Base-by-base conservation (phyloP, 2,113 vertebrate species). In the Trogon melanurus region DNA sequence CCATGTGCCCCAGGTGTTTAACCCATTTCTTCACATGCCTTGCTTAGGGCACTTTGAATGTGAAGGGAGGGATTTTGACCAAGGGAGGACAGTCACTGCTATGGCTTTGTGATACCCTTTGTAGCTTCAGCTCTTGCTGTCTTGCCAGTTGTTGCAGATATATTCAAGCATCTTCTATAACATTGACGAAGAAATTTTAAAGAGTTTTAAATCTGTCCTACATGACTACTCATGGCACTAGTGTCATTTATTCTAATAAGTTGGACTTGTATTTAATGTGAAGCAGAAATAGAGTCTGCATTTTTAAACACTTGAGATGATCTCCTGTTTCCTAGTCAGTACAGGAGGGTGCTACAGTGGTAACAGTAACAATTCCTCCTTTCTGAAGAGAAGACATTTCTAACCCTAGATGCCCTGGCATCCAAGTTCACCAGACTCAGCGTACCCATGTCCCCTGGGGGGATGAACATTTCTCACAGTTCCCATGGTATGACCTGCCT, bases 381-480 rank as follows among this genome's bases (percentile, higher is more conserved):
- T 56, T 84, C 26, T 48, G 34, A 74, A 73, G 22, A 62, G 18
- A 78, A 72, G 53, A 17, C 1, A 0, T 50, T 89, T 75, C 38
- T 85, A 65, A 36, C 25, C 4, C 9, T 48, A 60, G 20, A 36
- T 78, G 15, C 26, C 5, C 25, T 51, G 21, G 25, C 13, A 67
- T 36, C 18, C 16, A 53, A 14, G 17, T 54, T 58, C 58, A 89
- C 4, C 23, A 72, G 23, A 36, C 45, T 66, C n/a, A 21, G 16
- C 26, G 4, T 44, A 27, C 11, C 50, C 26, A 16, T 8, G 6
- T 1, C 11, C 34, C 8, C 12, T 13, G 16, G 4, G 21, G 21
- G 92, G 45, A 65, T 0, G 0, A 74, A 11, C 0, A 2, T 67
- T 81, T 74, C 61, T 58, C 1, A 1, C 6, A 7, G 9, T 56